These are phyloP conservation scores for Enteromius viviparus DNA, from an alignment of 2,797 vertebrate genomes.

Conservation along the genomic window DNA sequence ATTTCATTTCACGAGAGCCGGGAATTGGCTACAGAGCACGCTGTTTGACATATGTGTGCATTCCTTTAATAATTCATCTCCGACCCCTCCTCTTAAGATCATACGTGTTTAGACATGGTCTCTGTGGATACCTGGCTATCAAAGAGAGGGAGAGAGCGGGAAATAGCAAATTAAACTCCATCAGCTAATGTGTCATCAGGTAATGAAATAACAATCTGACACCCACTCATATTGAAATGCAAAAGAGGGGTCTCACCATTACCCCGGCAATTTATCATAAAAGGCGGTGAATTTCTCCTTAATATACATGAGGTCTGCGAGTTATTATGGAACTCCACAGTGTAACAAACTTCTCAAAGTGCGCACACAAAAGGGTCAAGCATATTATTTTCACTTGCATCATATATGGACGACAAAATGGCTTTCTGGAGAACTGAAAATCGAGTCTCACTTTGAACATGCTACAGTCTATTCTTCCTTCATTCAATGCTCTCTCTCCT, in stretches of 20 bases:
- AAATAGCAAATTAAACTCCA: constrained; percentile 90
- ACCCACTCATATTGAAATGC: constrained; percentile 92
- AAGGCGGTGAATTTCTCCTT: constrained; percentile 86
- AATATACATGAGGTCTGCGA: constrained; percentile 95
- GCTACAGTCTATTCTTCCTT: constrained; percentile 69
- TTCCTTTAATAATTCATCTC: constrained; percentile 58
- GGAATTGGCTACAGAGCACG: constrained; percentile 68
- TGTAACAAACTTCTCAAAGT: constrained; percentile 91
- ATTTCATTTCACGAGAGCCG: constrained; percentile 69
- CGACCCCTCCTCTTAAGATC: constrained; percentile 58
- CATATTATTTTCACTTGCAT: constrained; percentile 84
- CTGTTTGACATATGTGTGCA: constrained; percentile 60
- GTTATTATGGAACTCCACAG: constrained; percentile 86
- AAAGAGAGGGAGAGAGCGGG: constrained; percentile 38
- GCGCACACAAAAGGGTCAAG: constrained; percentile 84
- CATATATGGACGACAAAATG: constrained; percentile 78
- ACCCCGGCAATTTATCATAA: constrained; percentile 95
- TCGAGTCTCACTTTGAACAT: constrained; percentile 79
- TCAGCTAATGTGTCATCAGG: constrained; percentile 90
- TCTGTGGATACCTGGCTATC: constrained; percentile 77
- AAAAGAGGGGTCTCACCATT: constrained; percentile 92
- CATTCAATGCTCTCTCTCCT: constrained; percentile 71
- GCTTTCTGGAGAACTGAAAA: constrained; percentile 79
- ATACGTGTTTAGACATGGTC: constrained; percentile 72
- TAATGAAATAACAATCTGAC: constrained; percentile 98